phyloP scores from a whole-genome alignment of 2,113 vertebrate species.

The Thamnophis sirtalis region DNA sequence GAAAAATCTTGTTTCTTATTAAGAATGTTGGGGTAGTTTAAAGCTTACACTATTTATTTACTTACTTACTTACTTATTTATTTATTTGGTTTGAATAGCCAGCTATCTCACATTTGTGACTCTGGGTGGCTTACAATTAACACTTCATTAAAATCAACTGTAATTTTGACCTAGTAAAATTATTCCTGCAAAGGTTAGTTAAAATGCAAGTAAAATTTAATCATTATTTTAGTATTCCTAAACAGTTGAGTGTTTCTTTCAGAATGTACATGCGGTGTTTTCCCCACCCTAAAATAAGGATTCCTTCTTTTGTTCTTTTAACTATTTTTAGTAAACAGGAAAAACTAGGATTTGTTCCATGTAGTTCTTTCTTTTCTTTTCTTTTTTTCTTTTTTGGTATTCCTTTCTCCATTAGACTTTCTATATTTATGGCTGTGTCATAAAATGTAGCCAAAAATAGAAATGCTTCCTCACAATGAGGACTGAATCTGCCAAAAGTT shows the following conservation, averaged over 20 bases:
- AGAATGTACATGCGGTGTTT: background rate
- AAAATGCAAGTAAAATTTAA: conserved; percentile 11
- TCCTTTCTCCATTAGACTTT: conserved; percentile 41
- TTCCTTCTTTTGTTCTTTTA: conserved; percentile 39
- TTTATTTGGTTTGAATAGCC: background rate
- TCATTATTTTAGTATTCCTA: conserved; percentile 6
- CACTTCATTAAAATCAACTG: background rate
- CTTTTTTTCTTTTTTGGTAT: conserved; percentile 28
- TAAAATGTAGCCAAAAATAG: conserved; percentile 61
- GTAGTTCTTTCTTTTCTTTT: conserved; percentile 15
- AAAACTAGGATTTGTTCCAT: conserved; percentile 45
- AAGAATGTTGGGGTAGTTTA: background rate
- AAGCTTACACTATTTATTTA: background rate
- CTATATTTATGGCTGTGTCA: conserved; percentile 55
- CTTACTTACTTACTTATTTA: background rate
- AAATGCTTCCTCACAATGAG: conserved; percentile 63
- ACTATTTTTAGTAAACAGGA: conserved; percentile 33
- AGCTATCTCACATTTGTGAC: background rate
- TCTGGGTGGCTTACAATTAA: background rate
- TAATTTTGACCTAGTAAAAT: background rate
- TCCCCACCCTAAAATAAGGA: background rate
- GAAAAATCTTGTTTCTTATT: background rate
- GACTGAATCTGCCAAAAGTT: conserved; percentile 67
- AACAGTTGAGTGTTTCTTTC: background rate
- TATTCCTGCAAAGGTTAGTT: conserved; percentile 35